These are phyloP conservation scores for Allygus modestus DNA, from an alignment of 2,888 invertebrate species.

Conservation along the genomic window DNA sequence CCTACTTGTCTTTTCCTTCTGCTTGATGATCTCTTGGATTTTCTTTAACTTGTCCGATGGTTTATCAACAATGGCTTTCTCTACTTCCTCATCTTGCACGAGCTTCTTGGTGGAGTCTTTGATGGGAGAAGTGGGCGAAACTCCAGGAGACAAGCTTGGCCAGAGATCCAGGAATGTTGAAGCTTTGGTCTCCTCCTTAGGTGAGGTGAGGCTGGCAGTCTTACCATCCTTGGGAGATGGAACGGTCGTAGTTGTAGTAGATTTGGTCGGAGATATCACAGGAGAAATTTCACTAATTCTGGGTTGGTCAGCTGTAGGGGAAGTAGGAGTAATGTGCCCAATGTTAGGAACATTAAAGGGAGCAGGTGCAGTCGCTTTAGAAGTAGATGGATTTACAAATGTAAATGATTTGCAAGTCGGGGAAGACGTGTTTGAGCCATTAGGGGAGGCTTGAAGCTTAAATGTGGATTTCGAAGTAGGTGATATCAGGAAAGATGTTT, in stretches of 20 bases:
- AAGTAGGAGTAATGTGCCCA: constrained; percentile 68
- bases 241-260: constrained; percentile 49
- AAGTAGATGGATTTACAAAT: constrained; percentile 65
- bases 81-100: constrained; percentile 64
- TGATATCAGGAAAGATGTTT: constrained; percentile 67
- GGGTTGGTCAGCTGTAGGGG: constrained; percentile 66
- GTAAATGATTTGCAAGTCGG: constrained; percentile 62
- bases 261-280: constrained; percentile 43
- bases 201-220: constrained; percentile 72
- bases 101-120: constrained; percentile 61
- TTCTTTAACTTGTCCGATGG: constrained; percentile 81
- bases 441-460: constrained; percentile 65
- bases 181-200: constrained; percentile 73
- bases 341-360: constrained; percentile 64
- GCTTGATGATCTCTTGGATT: constrained; percentile 83
- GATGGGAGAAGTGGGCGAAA: constrained; percentile 66
- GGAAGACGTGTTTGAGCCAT: constrained; percentile 61
- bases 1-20: constrained; percentile 73
- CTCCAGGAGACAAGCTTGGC: constrained; percentile 68
- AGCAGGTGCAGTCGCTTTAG: constrained; percentile 59
- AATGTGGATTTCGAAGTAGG: constrained; percentile 67
- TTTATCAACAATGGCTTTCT: constrained; percentile 64
- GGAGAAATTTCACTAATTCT: constrained; percentile 56
- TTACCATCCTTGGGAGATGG: constrained; percentile 70
- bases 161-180: constrained; percentile 72